Conservation (phyloP, 2,888 invertebrate species). For the Atethmia centrago region DNA sequence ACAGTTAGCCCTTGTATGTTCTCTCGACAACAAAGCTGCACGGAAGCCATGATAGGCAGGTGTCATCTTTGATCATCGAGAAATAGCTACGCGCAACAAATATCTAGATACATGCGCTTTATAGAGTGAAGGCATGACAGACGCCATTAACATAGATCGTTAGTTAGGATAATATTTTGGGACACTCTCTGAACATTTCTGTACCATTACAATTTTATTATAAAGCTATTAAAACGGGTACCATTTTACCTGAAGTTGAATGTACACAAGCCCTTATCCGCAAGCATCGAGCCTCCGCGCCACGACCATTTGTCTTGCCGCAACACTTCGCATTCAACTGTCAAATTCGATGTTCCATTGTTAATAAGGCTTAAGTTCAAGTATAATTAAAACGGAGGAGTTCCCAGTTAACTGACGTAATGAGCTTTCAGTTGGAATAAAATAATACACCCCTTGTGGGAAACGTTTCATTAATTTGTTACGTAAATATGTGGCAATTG, state of each 20-base stretch:
- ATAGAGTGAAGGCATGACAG: background rate
- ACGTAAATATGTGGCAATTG: slow-evolving; percentile 33
- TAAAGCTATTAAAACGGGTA: slow-evolving; percentile 33
- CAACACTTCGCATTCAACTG: slow-evolving; percentile 75
- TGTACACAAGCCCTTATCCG: slow-evolving; percentile 59
- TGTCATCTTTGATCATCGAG: slow-evolving; percentile 31
- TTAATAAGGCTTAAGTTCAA: slow-evolving; percentile 73
- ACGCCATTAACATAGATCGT: slow-evolving; percentile 11
- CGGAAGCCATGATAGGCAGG: slow-evolving; percentile 30
- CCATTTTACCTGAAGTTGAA: slow-evolving; percentile 35
- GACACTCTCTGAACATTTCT: slow-evolving; percentile 3
- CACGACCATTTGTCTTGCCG: slow-evolving; percentile 72
- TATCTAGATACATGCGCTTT: slow-evolving; percentile 11
- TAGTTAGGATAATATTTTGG: slow-evolving; percentile 19
- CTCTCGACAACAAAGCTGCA: slow-evolving; percentile 34
- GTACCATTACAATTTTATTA: slow-evolving; percentile 6
- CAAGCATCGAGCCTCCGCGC: slow-evolving; percentile 47
- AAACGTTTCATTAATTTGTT: slow-evolving; percentile 26
- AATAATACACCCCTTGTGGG: slow-evolving; percentile 37
- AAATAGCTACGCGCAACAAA: slow-evolving; percentile 18
- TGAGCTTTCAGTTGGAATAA: slow-evolving; percentile 50
- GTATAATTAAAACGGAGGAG: slow-evolving; percentile 68
- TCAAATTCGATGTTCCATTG: slow-evolving; percentile 77
- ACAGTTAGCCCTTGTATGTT: slow-evolving; percentile 40
- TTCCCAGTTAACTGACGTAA: slow-evolving; percentile 59